Conservation (phyloP, 2,888 invertebrate genomes). For the Andrena bicolor region DNA sequence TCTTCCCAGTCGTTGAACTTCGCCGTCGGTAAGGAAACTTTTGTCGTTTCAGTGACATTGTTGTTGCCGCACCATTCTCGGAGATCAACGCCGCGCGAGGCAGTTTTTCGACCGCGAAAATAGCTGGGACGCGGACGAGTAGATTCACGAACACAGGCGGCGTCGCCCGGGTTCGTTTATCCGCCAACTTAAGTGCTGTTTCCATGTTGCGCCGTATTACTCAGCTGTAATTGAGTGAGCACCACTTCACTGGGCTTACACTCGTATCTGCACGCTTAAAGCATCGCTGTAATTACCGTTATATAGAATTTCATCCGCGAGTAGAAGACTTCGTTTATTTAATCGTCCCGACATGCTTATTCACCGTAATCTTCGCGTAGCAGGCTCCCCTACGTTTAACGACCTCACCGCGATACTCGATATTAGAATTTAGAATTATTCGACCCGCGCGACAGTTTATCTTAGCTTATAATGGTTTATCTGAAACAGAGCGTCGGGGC, state of each 20-base stretch:
- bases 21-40: conserved; percentile 11
- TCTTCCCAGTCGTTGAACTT: conserved; percentile 15
- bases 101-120: conserved; percentile 38
- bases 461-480: background rate
- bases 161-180: background rate
- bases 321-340: conserved; percentile 37
- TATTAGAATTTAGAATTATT: too few relatives aligned
- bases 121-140: conserved; percentile 24
- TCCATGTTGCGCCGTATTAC: conserved; percentile 36
- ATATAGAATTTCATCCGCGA: conserved; percentile 26
- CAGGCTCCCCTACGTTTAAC: background rate
- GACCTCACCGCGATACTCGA: too few relatives aligned
- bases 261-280: conserved; percentile 47
- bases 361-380: background rate
- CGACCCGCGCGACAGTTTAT: too few relatives aligned
- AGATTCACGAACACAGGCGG: conserved; percentile 15
- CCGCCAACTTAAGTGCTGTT: conserved; percentile 42
- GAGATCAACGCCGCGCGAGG: background rate
- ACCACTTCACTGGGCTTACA: conserved; percentile 53
- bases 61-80: conserved; percentile 10
- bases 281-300: conserved; percentile 46
- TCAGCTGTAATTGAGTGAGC: conserved; percentile 55
- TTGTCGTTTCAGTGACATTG: conserved; percentile 33
- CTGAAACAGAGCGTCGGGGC: background rate
- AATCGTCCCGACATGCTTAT: conserved; percentile 25